These are phyloP conservation scores for Drosophila cognata DNA, from an alignment of 2,888 invertebrate species.

Conservation along the genomic window DNA sequence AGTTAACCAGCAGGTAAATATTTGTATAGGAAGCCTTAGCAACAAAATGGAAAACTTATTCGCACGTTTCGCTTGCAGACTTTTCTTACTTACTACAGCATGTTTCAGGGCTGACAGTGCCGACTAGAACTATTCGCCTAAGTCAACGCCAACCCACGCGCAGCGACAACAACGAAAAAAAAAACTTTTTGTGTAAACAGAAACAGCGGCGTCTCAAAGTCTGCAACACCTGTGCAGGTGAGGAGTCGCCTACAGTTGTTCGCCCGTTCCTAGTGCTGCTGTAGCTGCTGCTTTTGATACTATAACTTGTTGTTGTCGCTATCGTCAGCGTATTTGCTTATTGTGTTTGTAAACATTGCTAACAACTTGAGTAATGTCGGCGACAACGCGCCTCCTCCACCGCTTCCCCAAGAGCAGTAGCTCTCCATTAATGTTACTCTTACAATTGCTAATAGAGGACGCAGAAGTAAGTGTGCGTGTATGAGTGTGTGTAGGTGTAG, in stretches of 20 bases:
- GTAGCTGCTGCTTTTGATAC: slow-evolving; percentile 14
- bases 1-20: slow-evolving; percentile 56
- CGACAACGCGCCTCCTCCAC: slow-evolving; percentile 64
- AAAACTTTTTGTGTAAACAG: slow-evolving; percentile 69
- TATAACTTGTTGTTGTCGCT: slow-evolving; percentile 33
- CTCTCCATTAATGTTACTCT: slow-evolving; percentile 44
- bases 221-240: slow-evolving; percentile 58
- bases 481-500: slow-evolving; percentile 25
- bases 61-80: slow-evolving; percentile 67
- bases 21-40: slow-evolving; percentile 34
- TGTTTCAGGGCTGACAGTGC: slow-evolving; percentile 46
- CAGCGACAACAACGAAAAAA: slow-evolving; percentile 1
- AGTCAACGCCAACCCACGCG: slow-evolving; percentile 48
- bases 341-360: slow-evolving; percentile 81
- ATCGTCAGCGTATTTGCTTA: slow-evolving; percentile 74
- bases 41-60: slow-evolving; percentile 67
- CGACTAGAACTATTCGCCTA: slow-evolving; percentile 58
- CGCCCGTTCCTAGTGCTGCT: slow-evolving; percentile 13
- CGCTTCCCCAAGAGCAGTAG: slow-evolving; percentile 12
- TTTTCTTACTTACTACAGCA: slow-evolving; percentile 53
- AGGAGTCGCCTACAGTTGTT: slow-evolving; percentile 45
- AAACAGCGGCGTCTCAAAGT: slow-evolving; percentile 57
- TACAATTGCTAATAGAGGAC: slow-evolving; percentile 64
- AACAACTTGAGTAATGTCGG: slow-evolving; percentile 79
- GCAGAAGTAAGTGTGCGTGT: slow-evolving; percentile 17